These are phyloP conservation scores for Malurus leucopterus DNA, from an alignment of 2,797 vertebrate species.

Conservation along the genomic window DNA sequence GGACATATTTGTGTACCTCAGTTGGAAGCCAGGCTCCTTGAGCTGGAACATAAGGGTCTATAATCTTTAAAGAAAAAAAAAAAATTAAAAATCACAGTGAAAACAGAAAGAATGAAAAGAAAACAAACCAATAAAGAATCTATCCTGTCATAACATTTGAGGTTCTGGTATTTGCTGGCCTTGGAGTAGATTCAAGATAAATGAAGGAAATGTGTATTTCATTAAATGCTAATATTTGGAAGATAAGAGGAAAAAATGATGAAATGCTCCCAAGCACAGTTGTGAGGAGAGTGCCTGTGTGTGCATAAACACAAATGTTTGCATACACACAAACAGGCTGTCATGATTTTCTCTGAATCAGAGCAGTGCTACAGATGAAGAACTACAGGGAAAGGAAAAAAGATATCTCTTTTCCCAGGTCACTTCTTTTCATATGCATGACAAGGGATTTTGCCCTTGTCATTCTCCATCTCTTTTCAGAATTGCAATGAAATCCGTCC, in stretches of 20 bases:
- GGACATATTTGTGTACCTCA: conserved; percentile 70
- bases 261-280: conserved; percentile 67
- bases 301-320: background rate
- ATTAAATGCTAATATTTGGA: conserved; percentile 93
- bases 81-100: conserved; percentile 69
- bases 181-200: conserved; percentile 83
- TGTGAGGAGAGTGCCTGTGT: conserved; percentile 35
- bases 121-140: conserved; percentile 89
- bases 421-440: background rate
- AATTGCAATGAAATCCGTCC: background rate
- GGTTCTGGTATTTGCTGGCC: conserved; percentile 82
- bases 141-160: conserved; percentile 84
- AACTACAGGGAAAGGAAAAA: background rate
- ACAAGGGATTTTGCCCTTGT: background rate
- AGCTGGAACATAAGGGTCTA: conserved; percentile 74
- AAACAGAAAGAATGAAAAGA: conserved; percentile 89
- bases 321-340: background rate
- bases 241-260: conserved; percentile 69
- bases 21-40: conserved; percentile 71
- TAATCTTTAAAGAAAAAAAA: conserved; percentile 60
- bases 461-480: background rate
- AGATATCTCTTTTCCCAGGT: background rate
- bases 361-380: background rate
- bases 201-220: conserved; percentile 90
- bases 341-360: background rate